Conservation (phyloP, 2,888 invertebrate genomes). For the Tiliacea citrago region DNA sequence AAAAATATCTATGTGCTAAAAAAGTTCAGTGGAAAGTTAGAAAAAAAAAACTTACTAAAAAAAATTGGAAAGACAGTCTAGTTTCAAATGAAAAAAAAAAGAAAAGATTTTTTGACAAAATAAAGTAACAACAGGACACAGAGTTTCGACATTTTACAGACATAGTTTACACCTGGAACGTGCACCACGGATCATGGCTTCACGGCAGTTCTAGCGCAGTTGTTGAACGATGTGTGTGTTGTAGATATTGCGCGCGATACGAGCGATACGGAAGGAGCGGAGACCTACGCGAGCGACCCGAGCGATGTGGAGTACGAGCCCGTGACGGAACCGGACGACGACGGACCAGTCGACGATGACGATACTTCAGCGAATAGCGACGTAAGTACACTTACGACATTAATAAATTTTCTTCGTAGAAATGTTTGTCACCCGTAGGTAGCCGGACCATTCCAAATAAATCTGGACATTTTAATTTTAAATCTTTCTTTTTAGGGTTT, state of each 20-base stretch:
- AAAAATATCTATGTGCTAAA: slow-evolving; percentile 30
- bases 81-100: slow-evolving; percentile 31
- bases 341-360: slow-evolving; percentile 76
- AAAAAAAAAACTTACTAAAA: not conserved
- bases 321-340: slow-evolving; percentile 86
- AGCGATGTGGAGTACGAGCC: slow-evolving; percentile 85
- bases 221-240: slow-evolving; percentile 75
- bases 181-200: slow-evolving; percentile 41
- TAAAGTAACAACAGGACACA: slow-evolving; percentile 35
- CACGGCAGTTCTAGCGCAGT: slow-evolving; percentile 42
- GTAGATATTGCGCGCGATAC: slow-evolving; percentile 90
- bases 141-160: slow-evolving; percentile 31
- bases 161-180: not conserved
- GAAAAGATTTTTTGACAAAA: slow-evolving; percentile 39
- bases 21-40: not conserved
- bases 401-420: too few relatives aligned
- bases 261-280: slow-evolving; percentile 82
- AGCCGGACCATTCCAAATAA: too few relatives aligned
- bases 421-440: too few relatives aligned
- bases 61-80: slow-evolving; percentile 2
- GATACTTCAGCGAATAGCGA: slow-evolving; percentile 90
- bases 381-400: slow-evolving; percentile 70
- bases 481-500: too few relatives aligned
- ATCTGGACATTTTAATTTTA: too few relatives aligned
- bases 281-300: slow-evolving; percentile 72